A percentile compares a stretch with the other conserved stretches of the same genome.
phyloP scores from a whole-genome alignment of 2,888 invertebrate genomes.

The Eutolmus rufibarbis region DNA sequence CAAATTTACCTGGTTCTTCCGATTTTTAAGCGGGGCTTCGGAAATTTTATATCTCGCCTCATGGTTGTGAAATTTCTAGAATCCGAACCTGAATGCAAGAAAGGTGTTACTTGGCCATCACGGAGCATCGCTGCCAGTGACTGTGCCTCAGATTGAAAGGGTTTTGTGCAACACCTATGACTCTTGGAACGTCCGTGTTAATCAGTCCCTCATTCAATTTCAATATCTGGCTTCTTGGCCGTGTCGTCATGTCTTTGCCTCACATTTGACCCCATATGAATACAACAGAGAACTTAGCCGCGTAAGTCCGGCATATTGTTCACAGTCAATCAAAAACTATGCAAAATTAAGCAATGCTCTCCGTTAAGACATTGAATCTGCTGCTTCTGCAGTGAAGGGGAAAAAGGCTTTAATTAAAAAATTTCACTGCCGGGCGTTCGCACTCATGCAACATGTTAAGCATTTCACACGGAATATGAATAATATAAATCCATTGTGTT shows the following conservation, averaged over 20 bases:
- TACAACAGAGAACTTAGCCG: neutral
- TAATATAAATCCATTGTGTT: neutral
- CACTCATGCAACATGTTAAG: slow-evolving; percentile 22
- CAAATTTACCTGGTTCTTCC: neutral
- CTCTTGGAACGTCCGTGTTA: neutral
- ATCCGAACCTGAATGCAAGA: neutral
- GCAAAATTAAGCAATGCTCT: neutral
- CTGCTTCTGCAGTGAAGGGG: slow-evolving; percentile 22
- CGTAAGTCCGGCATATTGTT: neutral
- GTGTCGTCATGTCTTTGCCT: neutral
- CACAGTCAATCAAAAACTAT: neutral
- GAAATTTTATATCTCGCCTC: neutral
- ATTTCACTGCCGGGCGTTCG: slow-evolving; percentile 14
- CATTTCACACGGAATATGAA: slow-evolving; percentile 11
- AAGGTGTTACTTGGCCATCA: neutral
- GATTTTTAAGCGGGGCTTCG: neutral
- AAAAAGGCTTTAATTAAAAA: slow-evolving; percentile 16
- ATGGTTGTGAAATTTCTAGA: neutral
- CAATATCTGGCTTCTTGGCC: neutral
- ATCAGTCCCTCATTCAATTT: neutral
- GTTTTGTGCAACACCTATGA: neutral
- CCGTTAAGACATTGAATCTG: slow-evolving; percentile 5
- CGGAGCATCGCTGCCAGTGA: neutral
- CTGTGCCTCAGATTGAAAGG: neutral
- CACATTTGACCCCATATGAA: neutral